phyloP scores from a whole-genome alignment of 1,140 invertebrate species.

The Patella vulgata region DNA sequence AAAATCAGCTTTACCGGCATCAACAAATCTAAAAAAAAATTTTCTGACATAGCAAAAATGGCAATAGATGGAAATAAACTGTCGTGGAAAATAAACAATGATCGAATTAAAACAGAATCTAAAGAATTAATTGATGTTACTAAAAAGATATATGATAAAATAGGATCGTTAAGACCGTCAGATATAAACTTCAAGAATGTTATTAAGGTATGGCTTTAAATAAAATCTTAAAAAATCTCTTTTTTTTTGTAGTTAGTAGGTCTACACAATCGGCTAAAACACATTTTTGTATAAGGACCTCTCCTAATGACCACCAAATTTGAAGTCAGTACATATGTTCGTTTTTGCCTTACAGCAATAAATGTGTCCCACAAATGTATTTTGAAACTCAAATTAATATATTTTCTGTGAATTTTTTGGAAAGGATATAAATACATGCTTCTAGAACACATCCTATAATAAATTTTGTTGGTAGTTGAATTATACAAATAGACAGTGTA shows the following conservation, averaged over 20 bases:
- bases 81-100: conserved; percentile 55
- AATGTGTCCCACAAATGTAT: neutral
- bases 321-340: neutral
- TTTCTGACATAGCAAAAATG: conserved; percentile 30
- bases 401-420: too few relatives aligned
- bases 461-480: too few relatives aligned
- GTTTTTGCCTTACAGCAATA: neutral
- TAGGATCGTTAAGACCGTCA: conserved; percentile 58
- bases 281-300: neutral
- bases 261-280: neutral
- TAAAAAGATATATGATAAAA: conserved; percentile 61
- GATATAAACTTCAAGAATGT: conserved; percentile 63
- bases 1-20: too few relatives aligned
- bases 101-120: conserved; percentile 54
- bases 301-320: neutral
- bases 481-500: too few relatives aligned
- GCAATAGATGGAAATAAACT: conserved; percentile 39
- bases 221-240: neutral
- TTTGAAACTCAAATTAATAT: neutral
- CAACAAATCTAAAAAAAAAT: too few relatives aligned
- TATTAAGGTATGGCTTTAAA: conserved; percentile 61
- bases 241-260: neutral
- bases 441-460: too few relatives aligned
- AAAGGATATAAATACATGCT: too few relatives aligned
- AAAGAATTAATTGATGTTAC: conserved; percentile 58